Evolutionary conservation across 2,113 vertebrate species (phyloP).

Genomic region (Anoplopoma fimbria): DNA sequence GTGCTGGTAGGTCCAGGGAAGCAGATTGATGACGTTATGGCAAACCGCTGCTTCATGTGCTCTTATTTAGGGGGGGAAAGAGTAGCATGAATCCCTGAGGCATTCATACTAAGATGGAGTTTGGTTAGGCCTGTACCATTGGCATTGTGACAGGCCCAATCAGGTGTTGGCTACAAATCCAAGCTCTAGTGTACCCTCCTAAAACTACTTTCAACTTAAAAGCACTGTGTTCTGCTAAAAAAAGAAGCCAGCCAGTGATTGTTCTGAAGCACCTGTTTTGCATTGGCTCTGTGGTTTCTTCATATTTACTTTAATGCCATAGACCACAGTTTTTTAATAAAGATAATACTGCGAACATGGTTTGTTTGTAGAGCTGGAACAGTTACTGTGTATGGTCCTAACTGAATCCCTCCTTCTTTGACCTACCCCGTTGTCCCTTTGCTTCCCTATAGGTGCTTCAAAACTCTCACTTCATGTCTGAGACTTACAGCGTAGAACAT

Average conservation of each 20-base stretch:
- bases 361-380: conserved; percentile 25
- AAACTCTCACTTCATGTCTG: conserved; percentile 76
- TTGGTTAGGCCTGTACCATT: conserved; percentile 14
- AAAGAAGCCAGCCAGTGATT: conserved; percentile 5
- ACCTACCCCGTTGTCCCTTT: conserved; percentile 19
- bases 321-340: conserved; percentile 33
- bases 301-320: conserved; percentile 43
- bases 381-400: conserved; percentile 22
- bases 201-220: conserved; percentile 42
- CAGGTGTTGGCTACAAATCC: conserved; percentile 57
- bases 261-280: conserved; percentile 42
- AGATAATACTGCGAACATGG: conserved; percentile 31
- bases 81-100: conserved; percentile 33
- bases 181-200: conserved; percentile 21
- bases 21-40: conserved; percentile 8
- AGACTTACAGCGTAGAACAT: conserved; percentile 56
- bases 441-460: conserved; percentile 73
- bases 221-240: conserved; percentile 1
- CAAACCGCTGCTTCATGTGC: conserved; percentile 29
- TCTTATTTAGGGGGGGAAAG: not conserved
- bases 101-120: conserved; percentile 37
- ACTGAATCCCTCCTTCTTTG: conserved; percentile 12
- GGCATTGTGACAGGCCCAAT: conserved; percentile 41
- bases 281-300: conserved; percentile 42
- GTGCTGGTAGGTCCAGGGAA: not conserved